These are phyloP conservation scores for Narcine bancroftii DNA, from an alignment of 2,113 vertebrate species.

Conservation along the genomic window DNA sequence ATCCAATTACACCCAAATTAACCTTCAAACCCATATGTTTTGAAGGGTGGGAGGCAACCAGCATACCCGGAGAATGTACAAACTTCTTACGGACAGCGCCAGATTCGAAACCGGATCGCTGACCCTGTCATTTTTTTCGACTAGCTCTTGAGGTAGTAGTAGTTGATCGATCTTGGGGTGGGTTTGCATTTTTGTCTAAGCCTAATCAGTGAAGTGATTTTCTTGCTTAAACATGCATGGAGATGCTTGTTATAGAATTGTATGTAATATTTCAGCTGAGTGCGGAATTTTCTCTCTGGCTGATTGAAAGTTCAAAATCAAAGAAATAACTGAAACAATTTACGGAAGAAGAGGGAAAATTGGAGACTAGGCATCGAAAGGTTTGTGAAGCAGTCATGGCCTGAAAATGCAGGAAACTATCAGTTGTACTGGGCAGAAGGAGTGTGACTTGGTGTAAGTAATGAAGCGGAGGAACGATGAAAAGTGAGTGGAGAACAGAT, in stretches of 20 bases:
- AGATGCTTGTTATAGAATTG: background rate
- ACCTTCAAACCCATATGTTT: too few relatives aligned
- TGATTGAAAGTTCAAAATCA: background rate
- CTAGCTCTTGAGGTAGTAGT: background rate
- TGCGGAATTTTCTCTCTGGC: background rate
- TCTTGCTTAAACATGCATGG: background rate
- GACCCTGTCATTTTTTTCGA: too few relatives aligned
- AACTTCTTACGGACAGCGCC: too few relatives aligned
- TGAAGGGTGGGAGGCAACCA: too few relatives aligned
- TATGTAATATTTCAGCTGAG: background rate
- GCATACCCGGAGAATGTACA: too few relatives aligned
- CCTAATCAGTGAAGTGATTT: background rate
- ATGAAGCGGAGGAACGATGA: background rate
- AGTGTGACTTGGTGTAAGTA: too few relatives aligned
- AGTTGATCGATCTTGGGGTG: background rate
- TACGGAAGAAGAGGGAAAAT: background rate
- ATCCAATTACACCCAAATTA: too few relatives aligned
- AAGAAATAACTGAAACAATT: background rate
- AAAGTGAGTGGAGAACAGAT: too few relatives aligned
- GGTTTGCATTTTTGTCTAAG: background rate
- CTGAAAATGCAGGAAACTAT: background rate
- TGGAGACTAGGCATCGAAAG: background rate
- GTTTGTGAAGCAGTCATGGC: background rate
- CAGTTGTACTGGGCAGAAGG: too few relatives aligned
- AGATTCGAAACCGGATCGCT: too few relatives aligned